These are phyloP conservation scores for Aphis craccivora DNA, from an alignment of 1,140 invertebrate species.

Conservation along the genomic window DNA sequence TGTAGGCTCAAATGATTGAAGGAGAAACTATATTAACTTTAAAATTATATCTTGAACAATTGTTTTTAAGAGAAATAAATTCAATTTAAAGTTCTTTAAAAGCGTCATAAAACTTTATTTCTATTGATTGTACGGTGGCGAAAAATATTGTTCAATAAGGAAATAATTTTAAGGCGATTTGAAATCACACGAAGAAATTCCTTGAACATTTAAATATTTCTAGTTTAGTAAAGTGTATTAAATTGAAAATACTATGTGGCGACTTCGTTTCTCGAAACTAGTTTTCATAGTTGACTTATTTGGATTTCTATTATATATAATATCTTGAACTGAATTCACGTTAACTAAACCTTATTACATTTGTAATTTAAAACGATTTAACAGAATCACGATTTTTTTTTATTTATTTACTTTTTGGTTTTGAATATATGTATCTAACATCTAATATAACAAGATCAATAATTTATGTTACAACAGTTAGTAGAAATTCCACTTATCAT, in stretches of 20 bases:
- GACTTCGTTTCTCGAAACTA: too few relatives aligned
- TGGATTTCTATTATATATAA: too few relatives aligned
- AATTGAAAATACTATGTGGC: not conserved
- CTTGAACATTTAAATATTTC: not conserved
- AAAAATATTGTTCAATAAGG: not conserved
- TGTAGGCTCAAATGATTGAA: not conserved
- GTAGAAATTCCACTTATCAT: too few relatives aligned
- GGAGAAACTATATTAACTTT: not conserved
- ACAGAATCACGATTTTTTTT: too few relatives aligned
- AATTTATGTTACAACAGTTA: too few relatives aligned
- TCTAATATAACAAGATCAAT: too few relatives aligned
- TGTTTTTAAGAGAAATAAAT: not conserved
- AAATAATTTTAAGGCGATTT: not conserved
- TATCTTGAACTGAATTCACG: too few relatives aligned
- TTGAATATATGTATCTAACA: too few relatives aligned
- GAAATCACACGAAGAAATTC: not conserved
- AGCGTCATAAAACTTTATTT: not conserved
- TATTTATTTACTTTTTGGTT: too few relatives aligned
- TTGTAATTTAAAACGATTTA: too few relatives aligned
- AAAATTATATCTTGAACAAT: not conserved
- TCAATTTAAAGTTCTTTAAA: not conserved
- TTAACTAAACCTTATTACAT: too few relatives aligned
- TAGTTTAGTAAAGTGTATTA: not conserved
- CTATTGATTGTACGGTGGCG: not conserved
- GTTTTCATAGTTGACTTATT: too few relatives aligned